These are phyloP conservation scores for Mormyrops attenuatus DNA, from an alignment of 2,797 vertebrate species.

Conservation along the genomic window DNA sequence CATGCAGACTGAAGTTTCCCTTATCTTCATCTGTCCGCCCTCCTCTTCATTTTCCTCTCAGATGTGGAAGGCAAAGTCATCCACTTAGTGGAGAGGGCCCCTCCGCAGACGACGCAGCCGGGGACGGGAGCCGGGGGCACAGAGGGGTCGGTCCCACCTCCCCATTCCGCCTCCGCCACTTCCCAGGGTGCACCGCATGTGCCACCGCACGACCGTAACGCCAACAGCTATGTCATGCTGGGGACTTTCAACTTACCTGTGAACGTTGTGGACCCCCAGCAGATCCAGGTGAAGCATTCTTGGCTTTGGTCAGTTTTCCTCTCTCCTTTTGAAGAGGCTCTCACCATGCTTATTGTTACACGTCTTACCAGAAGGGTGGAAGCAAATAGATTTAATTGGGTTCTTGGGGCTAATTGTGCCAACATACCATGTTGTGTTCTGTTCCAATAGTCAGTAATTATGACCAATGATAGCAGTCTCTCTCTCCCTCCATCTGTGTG, in stretches of 20 bases:
- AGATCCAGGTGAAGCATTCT: conserved; percentile 59
- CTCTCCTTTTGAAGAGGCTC: too few relatives aligned
- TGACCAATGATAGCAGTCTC: neutral
- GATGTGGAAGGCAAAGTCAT: conserved; percentile 91
- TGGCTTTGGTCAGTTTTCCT: too few relatives aligned
- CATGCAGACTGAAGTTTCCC: neutral
- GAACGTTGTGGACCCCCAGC: conserved; percentile 74
- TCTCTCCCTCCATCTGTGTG: neutral
- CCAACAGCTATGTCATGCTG: conserved; percentile 92
- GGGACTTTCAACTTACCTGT: conserved; percentile 89
- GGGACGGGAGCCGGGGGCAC: conserved; percentile 64
- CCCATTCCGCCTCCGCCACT: conserved; percentile 58
- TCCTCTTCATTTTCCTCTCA: conserved; percentile 36
- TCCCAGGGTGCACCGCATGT: conserved; percentile 48
- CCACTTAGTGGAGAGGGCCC: conserved; percentile 84
- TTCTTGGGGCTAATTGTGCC: neutral
- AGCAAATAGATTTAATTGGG: neutral
- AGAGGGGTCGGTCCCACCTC: conserved; percentile 58
- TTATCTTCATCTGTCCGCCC: neutral
- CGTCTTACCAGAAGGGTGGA: neutral
- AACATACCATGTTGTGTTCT: neutral
- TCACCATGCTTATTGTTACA: neutral
- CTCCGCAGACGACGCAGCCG: conserved; percentile 75
- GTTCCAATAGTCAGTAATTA: neutral
- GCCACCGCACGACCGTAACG: conserved; percentile 77